These are phyloP conservation scores for Argya squamiceps DNA, from an alignment of 2,797 vertebrate genomes.

Conservation along the genomic window DNA sequence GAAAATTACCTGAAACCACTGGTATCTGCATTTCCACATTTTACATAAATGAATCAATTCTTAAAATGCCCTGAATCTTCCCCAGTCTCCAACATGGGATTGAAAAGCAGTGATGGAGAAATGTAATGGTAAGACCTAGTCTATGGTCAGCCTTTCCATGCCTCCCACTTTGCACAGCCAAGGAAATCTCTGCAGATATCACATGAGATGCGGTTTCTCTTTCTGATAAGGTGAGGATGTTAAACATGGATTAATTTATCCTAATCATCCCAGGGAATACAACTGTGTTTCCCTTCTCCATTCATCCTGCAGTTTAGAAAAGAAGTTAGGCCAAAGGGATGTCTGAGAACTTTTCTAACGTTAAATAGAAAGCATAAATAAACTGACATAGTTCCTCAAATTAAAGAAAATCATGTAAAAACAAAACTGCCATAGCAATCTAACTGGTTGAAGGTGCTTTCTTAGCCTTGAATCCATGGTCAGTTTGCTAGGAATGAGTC, in stretches of 20 bases:
- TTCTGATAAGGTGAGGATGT: neutral
- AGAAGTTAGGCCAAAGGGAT: neutral
- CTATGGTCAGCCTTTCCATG: fast-evolving
- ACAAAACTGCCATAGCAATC: neutral
- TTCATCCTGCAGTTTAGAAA: neutral
- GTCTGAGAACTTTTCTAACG: neutral
- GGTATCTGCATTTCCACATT: neutral
- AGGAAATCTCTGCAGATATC: neutral
- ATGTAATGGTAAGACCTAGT: neutral
- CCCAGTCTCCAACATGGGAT: neutral
- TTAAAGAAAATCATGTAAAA: neutral
- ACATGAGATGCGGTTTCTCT: neutral
- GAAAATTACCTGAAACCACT: neutral
- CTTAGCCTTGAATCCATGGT: neutral
- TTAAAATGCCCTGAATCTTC: neutral
- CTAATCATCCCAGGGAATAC: neutral
- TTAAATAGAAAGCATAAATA: neutral
- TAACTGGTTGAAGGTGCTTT: neutral
- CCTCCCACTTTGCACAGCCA: neutral
- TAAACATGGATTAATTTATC: neutral
- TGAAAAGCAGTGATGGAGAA: neutral
- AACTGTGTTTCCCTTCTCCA: neutral
- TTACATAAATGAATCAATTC: neutral
- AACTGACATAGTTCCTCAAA: neutral
- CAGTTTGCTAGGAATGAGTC: neutral